Base-by-base conservation (phyloP, 2,888 invertebrate species). In the Melinopterus prodromus region DNA sequence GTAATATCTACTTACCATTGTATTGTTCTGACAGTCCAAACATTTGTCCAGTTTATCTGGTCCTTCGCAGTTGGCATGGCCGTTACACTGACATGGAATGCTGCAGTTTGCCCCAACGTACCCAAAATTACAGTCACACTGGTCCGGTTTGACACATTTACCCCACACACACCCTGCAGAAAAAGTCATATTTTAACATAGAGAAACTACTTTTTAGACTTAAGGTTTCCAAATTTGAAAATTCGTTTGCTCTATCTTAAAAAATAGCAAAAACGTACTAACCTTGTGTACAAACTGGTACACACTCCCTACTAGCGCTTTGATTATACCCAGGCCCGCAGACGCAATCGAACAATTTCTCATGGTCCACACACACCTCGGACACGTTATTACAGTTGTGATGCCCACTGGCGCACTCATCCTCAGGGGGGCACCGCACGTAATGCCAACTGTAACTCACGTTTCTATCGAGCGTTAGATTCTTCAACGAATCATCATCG, bases 61-160 rank as follows among this genome's bases (percentile, higher is more conserved):
- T 0, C 97, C 96, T 85, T 93, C 94, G 88, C 98, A 99, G 88
- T 98, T 93, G 80, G 98, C 95, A 90, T 98, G 98, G 0, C 97
- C 97, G 88, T 98, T 98, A 88, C 98, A 99, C 88, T 96, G 94
- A 88, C 98, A 98, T 89, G 97, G 96, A 82, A 96, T 96, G 84
- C 96, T 96, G 89, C 98, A 99, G 90, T 98, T 97, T 84, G 95
- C 94, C 78, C 98, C 98, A 35, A 98, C 97, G 89, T 96, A 98
- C 80, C 98, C 98, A 90, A 99, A 98, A 90, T 97, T 95, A 88
- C 98, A 98, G 82, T 93, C 92, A 86, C 98, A 98, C 80, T 93
- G 92, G 87, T 96, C 93, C 77, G 97, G 97, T 85, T 95, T 93
- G 16, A 96, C 90, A 88, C 97, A 98, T 16, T 91, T 92, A 83